Base-by-base conservation (phyloP, 2,797 vertebrate genomes). In the Sebastes cheni region DNA sequence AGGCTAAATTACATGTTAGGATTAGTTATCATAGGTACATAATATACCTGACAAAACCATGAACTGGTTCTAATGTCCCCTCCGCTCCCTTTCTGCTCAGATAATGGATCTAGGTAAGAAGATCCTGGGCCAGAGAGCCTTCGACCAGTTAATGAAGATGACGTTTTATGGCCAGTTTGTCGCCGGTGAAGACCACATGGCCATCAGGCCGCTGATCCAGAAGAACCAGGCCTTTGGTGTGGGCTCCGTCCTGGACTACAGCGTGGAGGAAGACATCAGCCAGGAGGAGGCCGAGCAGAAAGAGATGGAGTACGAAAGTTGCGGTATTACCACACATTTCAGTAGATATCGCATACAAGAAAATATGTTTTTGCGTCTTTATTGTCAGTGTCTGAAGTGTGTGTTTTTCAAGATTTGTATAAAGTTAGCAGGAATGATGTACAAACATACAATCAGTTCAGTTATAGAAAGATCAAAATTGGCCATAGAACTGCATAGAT, bases 121-220 rank as follows among this genome's bases (percentile, higher is more conserved):
- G 77, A 25, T 98, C 20, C 82, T 99, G 67, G 97, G 98, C 1
- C 95, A 93, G 88, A 86, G 75, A 72, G 86, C 92, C 25, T 99
- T 99, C 22, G 86, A 97, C 72, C 91, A 86, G 72, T 72, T 98
- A 18, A 98, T 99, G 98, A 99, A 98, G 95, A 94, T 97, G 95
- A 97, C 97, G 0, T 97, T 99, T 94, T 99, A 98, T 1, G 97
- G 97, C 13, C 98, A 99, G 87, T 98, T 99, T 93, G 97, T 98
- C 75, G 98, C 97, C 0, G 97, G 97, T 0, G 97, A 99, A 89
- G 96, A 99, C 93, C 96, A 97, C 81, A 84, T 95, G 52, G 91
- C 96, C 85, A 98, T 99, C 87, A 94, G 89, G 68, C 97, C 97
- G 0, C 89, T 99, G 77, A 94, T 99, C 72, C 95, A 75, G 82